These are phyloP conservation scores for Xylocampa areola DNA, from an alignment of 2,888 invertebrate species.

Conservation along the genomic window DNA sequence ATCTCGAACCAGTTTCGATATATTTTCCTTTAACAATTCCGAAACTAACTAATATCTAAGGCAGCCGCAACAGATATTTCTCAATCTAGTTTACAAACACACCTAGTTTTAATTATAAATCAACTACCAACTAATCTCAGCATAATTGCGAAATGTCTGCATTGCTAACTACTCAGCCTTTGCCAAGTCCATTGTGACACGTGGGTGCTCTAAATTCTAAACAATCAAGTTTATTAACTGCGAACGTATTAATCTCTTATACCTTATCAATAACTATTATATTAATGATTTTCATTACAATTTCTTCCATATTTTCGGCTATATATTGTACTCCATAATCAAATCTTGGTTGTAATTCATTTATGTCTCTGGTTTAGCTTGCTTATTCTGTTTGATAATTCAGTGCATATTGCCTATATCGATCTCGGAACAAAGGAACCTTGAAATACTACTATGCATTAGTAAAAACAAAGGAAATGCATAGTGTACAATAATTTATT, in stretches of 20 bases:
- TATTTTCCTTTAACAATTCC: constrained; percentile 39
- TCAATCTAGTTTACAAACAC: constrained; percentile 50
- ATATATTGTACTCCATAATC: constrained; percentile 34
- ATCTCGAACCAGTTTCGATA: constrained; percentile 16
- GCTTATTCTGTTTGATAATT: constrained; percentile 10
- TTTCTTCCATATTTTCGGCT: constrained; percentile 30
- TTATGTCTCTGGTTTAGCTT: constrained; percentile 1
- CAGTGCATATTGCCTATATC: constrained; percentile 8
- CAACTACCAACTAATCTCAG: constrained; percentile 47
- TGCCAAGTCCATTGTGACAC: constrained; percentile 50
- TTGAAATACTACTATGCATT: constrained; percentile 1
- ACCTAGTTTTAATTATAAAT: constrained; percentile 56
- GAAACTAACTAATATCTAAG: constrained; percentile 26
- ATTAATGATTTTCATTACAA: constrained; percentile 24
- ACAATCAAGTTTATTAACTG: constrained; percentile 35
- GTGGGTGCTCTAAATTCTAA: constrained; percentile 60
- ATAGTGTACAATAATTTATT: not conserved
- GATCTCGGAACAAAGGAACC: not conserved
- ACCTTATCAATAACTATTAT: constrained; percentile 36
- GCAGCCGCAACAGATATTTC: constrained; percentile 40
- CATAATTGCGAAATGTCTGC: constrained; percentile 53
- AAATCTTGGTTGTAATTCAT: constrained; percentile 24
- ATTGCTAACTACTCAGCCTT: constrained; percentile 48
- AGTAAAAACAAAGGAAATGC: not conserved
- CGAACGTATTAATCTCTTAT: constrained; percentile 38